Percentiles rank a stretch among this genome's conserved stretches.
These are phyloP conservation scores for Pogonophryne albipinna DNA, from an alignment of 2,797 vertebrate genomes.

Conservation along the genomic window DNA sequence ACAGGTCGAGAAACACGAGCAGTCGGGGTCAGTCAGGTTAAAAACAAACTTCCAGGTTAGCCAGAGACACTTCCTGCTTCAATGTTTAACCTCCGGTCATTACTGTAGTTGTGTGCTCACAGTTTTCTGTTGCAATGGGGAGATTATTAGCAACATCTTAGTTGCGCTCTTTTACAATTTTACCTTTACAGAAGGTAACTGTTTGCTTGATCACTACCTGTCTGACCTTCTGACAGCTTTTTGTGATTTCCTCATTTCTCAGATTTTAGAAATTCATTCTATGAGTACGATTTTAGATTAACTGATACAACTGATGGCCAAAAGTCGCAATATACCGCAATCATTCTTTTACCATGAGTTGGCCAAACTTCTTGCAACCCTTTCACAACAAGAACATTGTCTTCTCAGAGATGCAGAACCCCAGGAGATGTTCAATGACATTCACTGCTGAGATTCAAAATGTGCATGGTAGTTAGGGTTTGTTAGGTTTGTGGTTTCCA, in stretches of 20 bases:
- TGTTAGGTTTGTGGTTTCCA: too few species aligned
- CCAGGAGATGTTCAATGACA: not conserved
- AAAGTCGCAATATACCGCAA: not conserved
- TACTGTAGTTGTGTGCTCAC: not conserved
- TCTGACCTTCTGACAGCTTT: not conserved
- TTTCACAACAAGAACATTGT: too few species aligned
- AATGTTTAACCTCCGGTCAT: not conserved
- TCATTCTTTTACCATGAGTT: not conserved
- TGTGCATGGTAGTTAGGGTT: too few species aligned
- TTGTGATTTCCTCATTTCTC: not conserved
- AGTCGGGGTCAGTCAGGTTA: not conserved
- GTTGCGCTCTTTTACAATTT: not conserved
- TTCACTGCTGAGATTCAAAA: not conserved
- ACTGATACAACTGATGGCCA: not conserved
- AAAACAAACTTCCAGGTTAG: not conserved
- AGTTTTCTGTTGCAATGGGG: not conserved
- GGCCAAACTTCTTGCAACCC: not conserved
- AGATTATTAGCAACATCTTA: not conserved
- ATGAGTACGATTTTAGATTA: not conserved
- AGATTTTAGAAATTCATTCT: not conserved
- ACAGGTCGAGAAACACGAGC: not conserved
- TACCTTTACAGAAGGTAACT: not conserved
- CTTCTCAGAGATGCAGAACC: not conserved
- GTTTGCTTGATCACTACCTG: not conserved
- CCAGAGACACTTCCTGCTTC: conserved; percentile 1